Conservation (phyloP, 2,797 vertebrate species). For the Acanthurus leucopareius region DNA sequence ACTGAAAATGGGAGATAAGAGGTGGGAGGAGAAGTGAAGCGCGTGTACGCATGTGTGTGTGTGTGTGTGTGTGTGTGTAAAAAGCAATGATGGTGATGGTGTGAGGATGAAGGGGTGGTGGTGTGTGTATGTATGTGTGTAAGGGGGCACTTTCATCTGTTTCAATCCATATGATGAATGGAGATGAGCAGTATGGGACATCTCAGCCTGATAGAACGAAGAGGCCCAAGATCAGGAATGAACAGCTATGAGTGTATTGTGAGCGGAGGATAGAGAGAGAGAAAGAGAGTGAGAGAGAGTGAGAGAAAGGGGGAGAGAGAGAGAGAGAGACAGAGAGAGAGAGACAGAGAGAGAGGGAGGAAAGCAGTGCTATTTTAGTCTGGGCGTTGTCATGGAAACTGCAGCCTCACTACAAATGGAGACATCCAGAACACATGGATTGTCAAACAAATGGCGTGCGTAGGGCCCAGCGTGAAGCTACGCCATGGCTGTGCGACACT, state of each 20-base stretch:
- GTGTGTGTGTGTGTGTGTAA: constrained; percentile 9
- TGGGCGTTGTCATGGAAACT: constrained; percentile 88
- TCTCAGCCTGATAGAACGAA: constrained; percentile 61
- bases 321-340: constrained; percentile 21
- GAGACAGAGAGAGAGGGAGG: constrained; percentile 20
- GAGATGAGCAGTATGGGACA: constrained; percentile 65
- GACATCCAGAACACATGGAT: constrained; percentile 86
- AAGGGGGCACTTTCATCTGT: constrained; percentile 36
- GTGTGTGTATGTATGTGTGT: background rate
- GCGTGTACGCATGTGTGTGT: background rate
- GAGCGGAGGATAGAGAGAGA: constrained; percentile 35
- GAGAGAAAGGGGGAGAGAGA: background rate
- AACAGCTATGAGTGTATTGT: constrained; percentile 73
- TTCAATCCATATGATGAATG: constrained; percentile 71
- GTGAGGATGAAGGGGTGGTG: background rate
- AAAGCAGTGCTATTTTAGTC: constrained; percentile 86
- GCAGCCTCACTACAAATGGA: constrained; percentile 88
- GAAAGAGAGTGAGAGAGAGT: constrained; percentile 23
- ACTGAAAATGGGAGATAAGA: constrained; percentile 81
- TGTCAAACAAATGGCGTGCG: constrained; percentile 79
- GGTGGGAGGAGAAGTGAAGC: constrained; percentile 71
- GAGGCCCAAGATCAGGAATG: constrained; percentile 70
- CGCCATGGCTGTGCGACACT: constrained; percentile 65
- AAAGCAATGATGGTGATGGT: constrained; percentile 1
- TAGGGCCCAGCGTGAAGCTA: constrained; percentile 69